Evolutionary conservation across 2,113 vertebrate genomes (phyloP).

Genomic region (Otolemur garnettii): DNA sequence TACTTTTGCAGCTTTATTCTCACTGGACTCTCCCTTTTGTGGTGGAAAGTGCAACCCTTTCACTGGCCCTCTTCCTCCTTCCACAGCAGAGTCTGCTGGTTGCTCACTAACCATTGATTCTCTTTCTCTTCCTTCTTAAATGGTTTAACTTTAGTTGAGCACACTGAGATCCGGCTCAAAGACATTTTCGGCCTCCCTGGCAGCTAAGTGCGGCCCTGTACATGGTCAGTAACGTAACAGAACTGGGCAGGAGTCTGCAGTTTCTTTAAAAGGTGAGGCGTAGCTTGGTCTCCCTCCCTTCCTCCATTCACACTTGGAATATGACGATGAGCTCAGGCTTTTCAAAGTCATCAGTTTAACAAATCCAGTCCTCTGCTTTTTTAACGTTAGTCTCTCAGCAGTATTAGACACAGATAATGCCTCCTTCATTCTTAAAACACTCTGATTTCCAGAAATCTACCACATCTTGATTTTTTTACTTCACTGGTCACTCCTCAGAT

Average conservation of each 20-base stretch:
- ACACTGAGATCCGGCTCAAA: background rate
- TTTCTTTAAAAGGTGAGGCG: background rate
- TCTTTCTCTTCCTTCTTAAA: background rate
- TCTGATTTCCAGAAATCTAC: background rate
- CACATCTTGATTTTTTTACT: background rate
- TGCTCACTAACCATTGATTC: background rate
- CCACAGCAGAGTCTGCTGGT: background rate
- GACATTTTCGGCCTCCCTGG: background rate
- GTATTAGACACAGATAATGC: background rate
- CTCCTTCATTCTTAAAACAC: background rate
- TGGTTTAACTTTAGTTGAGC: background rate
- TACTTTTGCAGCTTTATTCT: conserved; percentile 34
- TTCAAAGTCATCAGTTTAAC: background rate
- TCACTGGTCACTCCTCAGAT: background rate
- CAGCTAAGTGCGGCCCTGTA: background rate
- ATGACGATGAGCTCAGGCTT: background rate
- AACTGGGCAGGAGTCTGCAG: background rate
- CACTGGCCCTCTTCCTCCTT: background rate
- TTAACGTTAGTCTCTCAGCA: background rate
- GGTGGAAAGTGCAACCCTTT: background rate
- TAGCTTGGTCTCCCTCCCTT: background rate
- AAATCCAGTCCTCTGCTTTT: conserved; percentile 5
- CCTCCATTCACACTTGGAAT: background rate
- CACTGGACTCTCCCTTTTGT: background rate
- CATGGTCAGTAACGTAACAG: background rate